Base-by-base conservation (phyloP, 1,140 invertebrate genomes). In the Paraescarpia echinospica region DNA sequence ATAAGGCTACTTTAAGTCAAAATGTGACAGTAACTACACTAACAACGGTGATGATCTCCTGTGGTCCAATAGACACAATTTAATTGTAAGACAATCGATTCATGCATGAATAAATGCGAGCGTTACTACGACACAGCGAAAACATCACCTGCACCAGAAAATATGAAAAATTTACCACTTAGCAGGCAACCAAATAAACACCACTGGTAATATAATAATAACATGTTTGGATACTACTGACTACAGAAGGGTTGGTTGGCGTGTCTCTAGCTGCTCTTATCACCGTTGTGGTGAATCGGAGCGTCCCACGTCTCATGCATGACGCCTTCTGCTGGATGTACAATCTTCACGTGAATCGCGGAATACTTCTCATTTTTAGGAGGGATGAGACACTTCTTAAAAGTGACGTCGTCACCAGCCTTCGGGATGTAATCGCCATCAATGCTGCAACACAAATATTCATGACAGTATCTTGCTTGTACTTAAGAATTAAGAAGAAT, bases 341-440 rank as follows among this genome's bases (percentile, higher is more conserved):
- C 97, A 94, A 98, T 98, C 93, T 97, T 96, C 14, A 98, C 98
- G 95, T 98, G 98, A 90, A 98, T 97, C 31, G 98, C 98, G 96
- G 98, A 98, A 94, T 96, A 97, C 95, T 98, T 98, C 95, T 98
- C 98, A 90, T 97, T 97, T 95, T 98, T 98, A 35, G 98, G 98
- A 51, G 98, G 98, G 93, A 98, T 98, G 41, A 97, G 97, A 95
- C 98, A 98, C 6, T 98, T 96, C 89, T 97, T 97, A 95, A 97
- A 98, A 91, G 97, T 97, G 27, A 98, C 98, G 96, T 97, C 97
- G 96, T 98, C 98, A 5, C 98, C 98, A 48, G 97, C 97, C 94
- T 97, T 96, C 35, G 98, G 98, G 27, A 98, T 97, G 96, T 97
- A 98, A 96, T 98, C 98, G 89, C 98, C 98, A 96, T 98, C 98